Evolutionary conservation across 92 coral and sea anemone species (phyloP).

Genomic region (Heteractis magnifica): DNA sequence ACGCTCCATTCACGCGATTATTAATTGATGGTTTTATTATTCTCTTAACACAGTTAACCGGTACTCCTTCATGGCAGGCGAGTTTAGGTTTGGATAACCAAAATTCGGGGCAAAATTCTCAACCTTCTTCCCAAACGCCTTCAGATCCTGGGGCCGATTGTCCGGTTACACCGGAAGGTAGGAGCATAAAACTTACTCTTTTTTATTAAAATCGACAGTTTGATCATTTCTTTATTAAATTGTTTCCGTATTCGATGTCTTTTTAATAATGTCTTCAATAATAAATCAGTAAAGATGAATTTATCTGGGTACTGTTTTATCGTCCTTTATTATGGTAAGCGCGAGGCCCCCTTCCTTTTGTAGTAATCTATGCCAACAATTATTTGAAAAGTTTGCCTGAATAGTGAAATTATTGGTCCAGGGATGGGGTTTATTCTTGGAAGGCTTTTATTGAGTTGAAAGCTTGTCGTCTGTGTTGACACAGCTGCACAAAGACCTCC

Average conservation of each 20-base stretch:
- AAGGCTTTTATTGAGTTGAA: conserved; percentile 97
- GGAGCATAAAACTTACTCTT: conserved; percentile 43
- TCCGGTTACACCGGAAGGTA: conserved; percentile 96
- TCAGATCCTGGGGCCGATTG: conserved; percentile 86
- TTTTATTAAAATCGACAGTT: conserved; percentile 90
- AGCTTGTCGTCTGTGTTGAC: conserved; percentile 98
- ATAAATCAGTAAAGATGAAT: conserved; percentile 72
- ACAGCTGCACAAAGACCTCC: conserved; percentile 99
- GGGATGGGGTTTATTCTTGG: conserved; percentile 80
- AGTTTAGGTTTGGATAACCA: conserved; percentile 72
- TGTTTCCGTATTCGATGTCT: conserved; percentile 98
- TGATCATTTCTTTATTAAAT: conserved; percentile 94
- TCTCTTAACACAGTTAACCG: conserved; percentile 61
- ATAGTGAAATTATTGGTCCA: conserved; percentile 91
- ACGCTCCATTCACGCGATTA: conserved; percentile 73
- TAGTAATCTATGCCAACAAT: conserved; percentile 81
- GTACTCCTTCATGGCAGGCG: conserved; percentile 79
- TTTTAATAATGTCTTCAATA: conserved; percentile 95
- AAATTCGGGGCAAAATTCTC: conserved; percentile 78
- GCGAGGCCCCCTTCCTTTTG: conserved; percentile 68
- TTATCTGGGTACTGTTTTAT: conserved; percentile 61
- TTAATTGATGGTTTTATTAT: conserved; percentile 43
- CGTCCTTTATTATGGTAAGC: conserved; percentile 81
- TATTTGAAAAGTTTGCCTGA: conserved; percentile 87
- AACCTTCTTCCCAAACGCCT: conserved; percentile 83